Evolutionary conservation across 2,888 invertebrate genomes (phyloP), one percentile per base, ranked within the genome.

Genomic region (Prenolepis imparis): DNA sequence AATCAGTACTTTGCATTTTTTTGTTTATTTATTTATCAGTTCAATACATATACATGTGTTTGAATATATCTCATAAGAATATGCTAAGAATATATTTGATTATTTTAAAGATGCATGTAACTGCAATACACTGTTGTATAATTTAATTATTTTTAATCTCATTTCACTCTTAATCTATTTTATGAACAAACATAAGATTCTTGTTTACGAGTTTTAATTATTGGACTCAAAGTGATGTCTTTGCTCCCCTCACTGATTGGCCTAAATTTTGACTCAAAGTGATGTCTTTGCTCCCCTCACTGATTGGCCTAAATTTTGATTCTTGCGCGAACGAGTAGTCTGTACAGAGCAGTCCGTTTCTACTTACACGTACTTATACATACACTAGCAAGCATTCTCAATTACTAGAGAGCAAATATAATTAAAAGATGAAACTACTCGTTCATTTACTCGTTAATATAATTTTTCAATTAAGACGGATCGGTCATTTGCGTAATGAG

Each of bases 401-500:
- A n/a, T 52, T 66, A 57, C n/a, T 21, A 36, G 18, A 52, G 36
- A 36, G 44, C 36, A 66, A 75, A 75, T 66, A 64, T 66, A 75
- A 75, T 66, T 66, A 52, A 11, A 21, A 52, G 64, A 36, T 52
- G 67, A 77, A 67, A 77, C 55, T 39, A 63, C 21, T 32, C 36
- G 18, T 44, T 68, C 57, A 41, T 55, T 72, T 72, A 52, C 8
- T 28, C 68, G 28, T 41, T 55, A 39, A 48, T 67, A 77, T 44
- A 57, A 77, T 55, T 67, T 66, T 55, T 55, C 67, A 39, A 18
- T 66, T 44, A 59, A 52, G 68, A 18, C 55, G 44, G 63, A n/a
- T 18, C 57, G 57, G 21, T 32, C 67, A 55, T 55, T 66, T 6
- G n/a, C 28, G 39, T 36, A 36, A 36, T 36, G 36, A 36, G 36